A percentile compares a stretch with the other conserved stretches of the same genome.
Evolutionary conservation across 2,113 vertebrate genomes (phyloP).

Genomic region (Antigone vipio): DNA sequence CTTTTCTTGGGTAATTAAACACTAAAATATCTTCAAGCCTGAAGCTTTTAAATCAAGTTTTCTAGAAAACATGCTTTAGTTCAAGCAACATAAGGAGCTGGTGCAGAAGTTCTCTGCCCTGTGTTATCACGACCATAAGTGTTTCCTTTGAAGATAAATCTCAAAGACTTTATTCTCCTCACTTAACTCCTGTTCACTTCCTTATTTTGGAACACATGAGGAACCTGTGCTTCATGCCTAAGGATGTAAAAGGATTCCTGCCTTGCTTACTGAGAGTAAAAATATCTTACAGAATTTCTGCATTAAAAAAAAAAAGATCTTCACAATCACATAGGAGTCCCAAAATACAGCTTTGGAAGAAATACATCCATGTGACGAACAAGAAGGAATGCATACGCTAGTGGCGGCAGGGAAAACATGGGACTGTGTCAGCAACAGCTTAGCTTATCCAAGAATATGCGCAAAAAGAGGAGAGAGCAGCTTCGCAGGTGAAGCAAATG

Average conservation of each 20-base stretch:
- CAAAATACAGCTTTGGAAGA: not conserved
- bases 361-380: not conserved
- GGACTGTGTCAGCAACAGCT: not conserved
- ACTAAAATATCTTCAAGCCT: not conserved
- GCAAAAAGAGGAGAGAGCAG: not conserved
- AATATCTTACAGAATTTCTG: not conserved
- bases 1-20: constrained; percentile 17
- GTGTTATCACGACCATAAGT: not conserved
- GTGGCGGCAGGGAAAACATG: not conserved
- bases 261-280: not conserved
- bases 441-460: not conserved
- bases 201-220: not conserved
- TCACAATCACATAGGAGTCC: not conserved
- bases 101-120: not conserved
- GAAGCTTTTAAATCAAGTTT: not conserved
- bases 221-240: not conserved
- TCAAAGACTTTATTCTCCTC: not conserved
- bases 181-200: not conserved
- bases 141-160: not conserved
- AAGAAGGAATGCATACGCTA: not conserved
- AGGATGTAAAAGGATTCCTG: not conserved
- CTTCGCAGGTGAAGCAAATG: not conserved
- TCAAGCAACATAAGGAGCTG: not conserved
- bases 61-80: not conserved
- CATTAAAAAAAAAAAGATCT: not conserved